Conservation (phyloP, 2,888 invertebrate species). For the Oasisia sp. region DNA sequence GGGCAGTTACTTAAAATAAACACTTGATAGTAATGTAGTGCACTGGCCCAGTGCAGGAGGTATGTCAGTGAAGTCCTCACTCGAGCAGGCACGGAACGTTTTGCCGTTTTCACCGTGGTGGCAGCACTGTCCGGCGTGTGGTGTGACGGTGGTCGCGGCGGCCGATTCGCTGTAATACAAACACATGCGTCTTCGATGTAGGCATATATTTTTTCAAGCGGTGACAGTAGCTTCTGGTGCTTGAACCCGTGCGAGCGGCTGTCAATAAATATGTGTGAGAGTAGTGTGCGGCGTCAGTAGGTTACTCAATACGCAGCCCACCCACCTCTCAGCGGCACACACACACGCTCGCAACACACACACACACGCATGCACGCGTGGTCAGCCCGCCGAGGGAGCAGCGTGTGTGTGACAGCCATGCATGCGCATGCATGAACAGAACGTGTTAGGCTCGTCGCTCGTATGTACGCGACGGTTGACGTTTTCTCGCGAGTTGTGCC, state of each 20-base stretch:
- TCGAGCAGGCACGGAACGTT: background rate
- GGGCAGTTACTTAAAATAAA: slow-evolving; percentile 6
- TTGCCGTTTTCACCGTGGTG: background rate
- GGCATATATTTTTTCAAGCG: slow-evolving; percentile 12
- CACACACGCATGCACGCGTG: background rate
- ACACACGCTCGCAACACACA: background rate
- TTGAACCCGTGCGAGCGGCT: background rate
- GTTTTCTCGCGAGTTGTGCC: background rate
- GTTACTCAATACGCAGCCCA: background rate
- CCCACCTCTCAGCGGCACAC: background rate
- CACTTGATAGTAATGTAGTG: background rate
- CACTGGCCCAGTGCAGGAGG: background rate
- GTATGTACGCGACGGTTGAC: background rate
- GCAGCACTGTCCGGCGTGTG: background rate
- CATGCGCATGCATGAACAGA: background rate
- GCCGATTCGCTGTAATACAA: background rate
- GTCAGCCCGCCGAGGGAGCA: background rate
- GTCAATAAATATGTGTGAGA: background rate
- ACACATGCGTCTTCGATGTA: slow-evolving; percentile 17
- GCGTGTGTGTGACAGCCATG: background rate
- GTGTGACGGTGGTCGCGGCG: background rate
- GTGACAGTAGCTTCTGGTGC: background rate
- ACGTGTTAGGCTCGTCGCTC: background rate
- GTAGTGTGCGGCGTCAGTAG: background rate
- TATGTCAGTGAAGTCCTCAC: background rate